Base-by-base conservation (phyloP, 2,888 invertebrate species). In the Archips xylosteana region DNA sequence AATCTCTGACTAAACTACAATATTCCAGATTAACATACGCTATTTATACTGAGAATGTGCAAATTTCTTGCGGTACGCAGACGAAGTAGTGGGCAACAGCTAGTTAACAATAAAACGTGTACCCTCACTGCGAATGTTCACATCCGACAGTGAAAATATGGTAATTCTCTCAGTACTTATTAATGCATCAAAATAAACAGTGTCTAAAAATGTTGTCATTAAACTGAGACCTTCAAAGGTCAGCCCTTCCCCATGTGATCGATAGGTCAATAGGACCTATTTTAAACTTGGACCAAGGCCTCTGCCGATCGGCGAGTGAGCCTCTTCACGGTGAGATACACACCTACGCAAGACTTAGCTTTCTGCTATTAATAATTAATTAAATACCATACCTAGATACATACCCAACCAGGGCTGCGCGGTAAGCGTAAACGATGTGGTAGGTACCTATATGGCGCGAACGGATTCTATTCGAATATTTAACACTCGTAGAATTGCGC, bases 191-290 rank as follows among this genome's bases (percentile, higher is more conserved):
- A 13, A 32, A 63, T 63, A 61, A 61, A 61, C 15, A 45, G 23
- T 23, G 0, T 39, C 3, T 39, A 36, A 36, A 32, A 3, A 32
- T 32, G 8, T 13, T 32, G 12, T 32, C 45, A 32, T 63, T 23
- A 8, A 23, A 15, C 34, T 13, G 23, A 47, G 73, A 73, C 68
- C 73, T 73, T 73, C 68, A 73, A 73, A 73, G 73, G 66, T 67
- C 66, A 47, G 13, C 39, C 23, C 23, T n/a, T 45, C 45, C 32
- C 49, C 3, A 32, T 6, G 63, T 63, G 64, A 49, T 65, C 63
- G 47, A 47, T 65, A 36, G 68, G 59, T 73, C 73, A 63, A 73
- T 64, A 23, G 42, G 59, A 32, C 42, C 69, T 69, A 73, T 73
- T 73, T 73, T 63, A 73, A 64, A 59, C 68, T n/a, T 49, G 60